Evolutionary conservation across 1,140 invertebrate genomes (phyloP), one percentile per base, ranked within the genome.

Genomic region (Bombus pyrosoma): DNA sequence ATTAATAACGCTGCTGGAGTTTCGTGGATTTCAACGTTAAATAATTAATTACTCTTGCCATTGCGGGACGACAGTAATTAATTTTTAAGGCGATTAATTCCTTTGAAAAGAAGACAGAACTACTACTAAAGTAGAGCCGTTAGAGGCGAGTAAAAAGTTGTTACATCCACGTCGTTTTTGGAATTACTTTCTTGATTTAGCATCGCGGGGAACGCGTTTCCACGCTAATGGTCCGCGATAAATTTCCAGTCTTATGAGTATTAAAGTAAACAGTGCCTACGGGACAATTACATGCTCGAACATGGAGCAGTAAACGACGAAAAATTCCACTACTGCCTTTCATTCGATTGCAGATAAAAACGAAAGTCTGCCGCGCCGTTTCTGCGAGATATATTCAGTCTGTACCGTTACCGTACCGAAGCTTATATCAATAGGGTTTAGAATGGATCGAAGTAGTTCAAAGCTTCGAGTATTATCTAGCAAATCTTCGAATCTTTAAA

Each of bases 171-270:
- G 47, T 43, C 59, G 81, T 76, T 85, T 64, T 43, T 9, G 9
- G 32, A 43, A 79, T 76, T 87, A 84, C 34, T 22, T 13, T 37
- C 43, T 69, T 88, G 81, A 88, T 88, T 88, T 88, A 88, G 43
- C 25, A 53, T 68, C 47, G 39, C 47, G 28, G 15, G 2, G 25
- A 39, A 3, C n/a, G 53, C 32, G 34, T 66, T 87, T 25, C 37
- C 53, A 57, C 69, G 59, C 82, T 87, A 88, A 88, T 88, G 59
- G 62, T 43, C 57, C 22, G 5, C 81, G 9, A 85, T 88, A 88
- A 88, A 88, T 88, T 88, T 2, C 57, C 32, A 34, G 18, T 43
- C 66, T 83, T 78, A 84, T 71, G 74, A 59, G 57, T 68, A 85
- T 80, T 79, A 88, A 22, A 37, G 25, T 64, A 34, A 47, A 76